Percentiles rank a stretch among this genome's conserved stretches.
These are phyloP conservation scores for Tringa solitaria DNA, from an alignment of 2,113 vertebrate genomes.

Conservation along the genomic window DNA sequence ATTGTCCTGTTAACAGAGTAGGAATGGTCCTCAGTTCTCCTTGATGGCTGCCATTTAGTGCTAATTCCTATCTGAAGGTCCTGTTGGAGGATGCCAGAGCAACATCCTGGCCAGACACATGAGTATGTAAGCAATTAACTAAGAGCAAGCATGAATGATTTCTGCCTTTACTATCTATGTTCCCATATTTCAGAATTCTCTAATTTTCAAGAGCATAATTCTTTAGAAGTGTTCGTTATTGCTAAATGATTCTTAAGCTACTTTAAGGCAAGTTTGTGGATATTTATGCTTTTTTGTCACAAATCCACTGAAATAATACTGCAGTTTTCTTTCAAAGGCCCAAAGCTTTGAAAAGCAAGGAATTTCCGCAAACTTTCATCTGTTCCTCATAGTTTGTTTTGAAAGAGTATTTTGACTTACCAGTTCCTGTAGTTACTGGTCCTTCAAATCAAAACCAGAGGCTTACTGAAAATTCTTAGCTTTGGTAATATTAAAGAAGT, in stretches of 20 bases:
- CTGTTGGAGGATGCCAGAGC: neutral
- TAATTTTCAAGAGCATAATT: neutral
- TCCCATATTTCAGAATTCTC: neutral
- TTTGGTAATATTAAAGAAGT: neutral
- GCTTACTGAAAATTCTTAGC: neutral
- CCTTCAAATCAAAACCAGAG: neutral
- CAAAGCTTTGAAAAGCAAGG: neutral
- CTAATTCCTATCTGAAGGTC: neutral
- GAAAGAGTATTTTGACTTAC: neutral
- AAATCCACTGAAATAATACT: neutral
- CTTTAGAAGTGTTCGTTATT: neutral
- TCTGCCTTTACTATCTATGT: neutral
- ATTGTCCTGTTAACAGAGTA: neutral
- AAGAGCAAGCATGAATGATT: neutral
- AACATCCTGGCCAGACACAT: neutral
- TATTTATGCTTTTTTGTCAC: neutral
- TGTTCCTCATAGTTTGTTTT: neutral
- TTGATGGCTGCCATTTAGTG: neutral
- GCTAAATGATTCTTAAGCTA: neutral
- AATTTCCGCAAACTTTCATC: neutral
- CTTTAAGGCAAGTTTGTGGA: neutral
- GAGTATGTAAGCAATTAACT: neutral
- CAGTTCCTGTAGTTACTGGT: neutral
- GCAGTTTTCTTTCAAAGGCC: neutral
- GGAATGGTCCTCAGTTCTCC: neutral